Evolutionary conservation across 2,113 vertebrate genomes (phyloP).

Genomic region (Psittacus erithacus): DNA sequence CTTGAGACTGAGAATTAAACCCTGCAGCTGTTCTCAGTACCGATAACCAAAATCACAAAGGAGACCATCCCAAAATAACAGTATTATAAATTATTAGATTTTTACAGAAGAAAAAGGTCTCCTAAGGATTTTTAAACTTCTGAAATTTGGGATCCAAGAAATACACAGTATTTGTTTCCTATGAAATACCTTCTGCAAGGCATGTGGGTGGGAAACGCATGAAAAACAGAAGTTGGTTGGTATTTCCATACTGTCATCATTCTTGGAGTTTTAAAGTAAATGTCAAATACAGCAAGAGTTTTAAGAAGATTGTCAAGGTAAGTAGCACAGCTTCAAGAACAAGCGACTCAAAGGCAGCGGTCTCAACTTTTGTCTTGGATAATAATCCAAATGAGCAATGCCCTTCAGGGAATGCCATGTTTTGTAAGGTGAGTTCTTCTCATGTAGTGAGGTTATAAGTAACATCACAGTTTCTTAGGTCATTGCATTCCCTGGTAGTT

Average conservation of each 20-base stretch:
- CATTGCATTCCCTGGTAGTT: background rate
- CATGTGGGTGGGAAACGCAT: background rate
- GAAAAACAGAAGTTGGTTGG: background rate
- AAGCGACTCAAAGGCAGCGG: background rate
- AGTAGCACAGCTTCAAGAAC: background rate
- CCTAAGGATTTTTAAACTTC: background rate
- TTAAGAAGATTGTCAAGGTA: background rate
- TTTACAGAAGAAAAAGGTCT: background rate
- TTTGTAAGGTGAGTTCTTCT: background rate
- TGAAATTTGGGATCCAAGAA: background rate
- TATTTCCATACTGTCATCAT: background rate
- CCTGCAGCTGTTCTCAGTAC: background rate
- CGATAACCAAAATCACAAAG: background rate
- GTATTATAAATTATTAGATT: background rate
- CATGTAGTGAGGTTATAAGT: background rate
- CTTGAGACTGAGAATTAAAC: slow-evolving; percentile 5
- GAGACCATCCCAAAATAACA: background rate
- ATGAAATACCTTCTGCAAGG: background rate
- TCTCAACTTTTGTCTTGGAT: background rate
- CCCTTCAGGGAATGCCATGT: background rate
- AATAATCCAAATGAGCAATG: background rate
- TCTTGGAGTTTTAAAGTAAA: background rate
- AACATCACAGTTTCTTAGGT: background rate
- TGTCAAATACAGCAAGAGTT: background rate
- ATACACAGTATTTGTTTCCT: background rate